Base-by-base conservation (phyloP, 2,888 invertebrate species). In the Phrixothrix hirtus region DNA sequence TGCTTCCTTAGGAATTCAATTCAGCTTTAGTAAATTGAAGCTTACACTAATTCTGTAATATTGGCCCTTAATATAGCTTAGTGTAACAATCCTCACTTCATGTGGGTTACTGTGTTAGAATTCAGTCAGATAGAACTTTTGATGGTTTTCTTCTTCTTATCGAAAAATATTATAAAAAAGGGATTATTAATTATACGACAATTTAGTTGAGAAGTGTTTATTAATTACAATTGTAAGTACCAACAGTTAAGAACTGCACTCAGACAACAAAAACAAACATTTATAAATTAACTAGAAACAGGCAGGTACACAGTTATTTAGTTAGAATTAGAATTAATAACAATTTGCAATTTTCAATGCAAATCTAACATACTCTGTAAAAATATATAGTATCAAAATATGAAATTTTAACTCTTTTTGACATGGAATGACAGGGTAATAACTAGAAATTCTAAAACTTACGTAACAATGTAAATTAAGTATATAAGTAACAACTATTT, bases 181-280 rank as follows among this genome's bases (percentile, higher is more conserved):
- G 21, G 21, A 7, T 21, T 21, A 21, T 5, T 5, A 21, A 21
- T 21, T 3, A 21, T 5, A 21, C 21, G 7, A 21, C 21, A 13
- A 13, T 13, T 37, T 37, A 65, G 59, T 63, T 62, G 62, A 62
- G 63, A 61, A 63, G 63, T 64, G 65, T 66, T 64, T 66, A 66
- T 66, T 65, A 64, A 59, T 64, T 62, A 63, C 60, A 63, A 58
- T 60, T 49, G 55, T 48, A 51, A 60, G 55, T 57, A 65, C 59
- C 65, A 65, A 64, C 64, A 63, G 64, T 62, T 59, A 50, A 55
- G 21, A 58, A 58, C 61, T 61, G 61, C 61, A 61, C 61, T 60
- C 61, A 37, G 12, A 50, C 31, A 36, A 42, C 15, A 29, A 30
- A 35, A 15, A 17, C 17, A 10, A 31, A 27, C 13, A 34, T 37